Conservation (phyloP, 2,888 invertebrate species). For the Sabatieria punctata region DNA sequence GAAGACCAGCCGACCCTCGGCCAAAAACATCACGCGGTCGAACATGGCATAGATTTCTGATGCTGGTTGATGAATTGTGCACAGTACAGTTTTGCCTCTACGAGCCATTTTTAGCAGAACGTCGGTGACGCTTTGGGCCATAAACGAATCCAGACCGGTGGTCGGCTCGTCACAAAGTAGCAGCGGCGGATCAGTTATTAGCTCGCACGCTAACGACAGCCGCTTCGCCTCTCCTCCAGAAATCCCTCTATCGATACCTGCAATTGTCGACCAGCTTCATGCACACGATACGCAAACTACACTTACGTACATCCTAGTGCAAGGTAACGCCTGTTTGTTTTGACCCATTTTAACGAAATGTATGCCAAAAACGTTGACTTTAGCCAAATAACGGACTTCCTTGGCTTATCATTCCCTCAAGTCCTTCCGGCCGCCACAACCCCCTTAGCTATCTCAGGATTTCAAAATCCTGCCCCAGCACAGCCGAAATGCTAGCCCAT, state of each 20-base stretch:
- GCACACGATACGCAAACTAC: no score
- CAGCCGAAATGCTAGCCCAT: no score
- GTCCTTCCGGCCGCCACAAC: no score
- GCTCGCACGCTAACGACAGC: conserved; percentile 75
- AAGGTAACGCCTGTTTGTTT: no score
- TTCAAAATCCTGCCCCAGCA: no score
- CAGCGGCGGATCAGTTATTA: conserved; percentile 77
- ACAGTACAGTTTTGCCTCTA: conserved; percentile 24
- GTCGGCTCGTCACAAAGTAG: conserved; percentile 96
- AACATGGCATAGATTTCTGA: conserved; percentile 4
- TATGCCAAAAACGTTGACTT: no score
- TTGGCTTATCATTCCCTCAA: no score
- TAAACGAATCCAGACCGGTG: conserved; percentile 84
- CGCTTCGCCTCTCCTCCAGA: conserved; percentile 54
- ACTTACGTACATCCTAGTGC: no score
- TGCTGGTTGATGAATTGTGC: conserved; percentile 31
- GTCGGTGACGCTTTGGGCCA: conserved; percentile 81
- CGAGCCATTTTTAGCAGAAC: conserved; percentile 37
- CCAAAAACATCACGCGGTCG: conserved; percentile 47
- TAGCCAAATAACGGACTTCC: no score
- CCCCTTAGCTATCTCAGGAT: no score
- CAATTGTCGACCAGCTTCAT: no score
- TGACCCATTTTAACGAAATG: no score
- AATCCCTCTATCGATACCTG: conserved; percentile 67
- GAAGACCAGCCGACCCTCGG: conserved; percentile 65